Evolutionary conservation across 2,888 invertebrate species (phyloP), one percentile per base, ranked within the genome.

Genomic region (Tiphia femorata): DNA sequence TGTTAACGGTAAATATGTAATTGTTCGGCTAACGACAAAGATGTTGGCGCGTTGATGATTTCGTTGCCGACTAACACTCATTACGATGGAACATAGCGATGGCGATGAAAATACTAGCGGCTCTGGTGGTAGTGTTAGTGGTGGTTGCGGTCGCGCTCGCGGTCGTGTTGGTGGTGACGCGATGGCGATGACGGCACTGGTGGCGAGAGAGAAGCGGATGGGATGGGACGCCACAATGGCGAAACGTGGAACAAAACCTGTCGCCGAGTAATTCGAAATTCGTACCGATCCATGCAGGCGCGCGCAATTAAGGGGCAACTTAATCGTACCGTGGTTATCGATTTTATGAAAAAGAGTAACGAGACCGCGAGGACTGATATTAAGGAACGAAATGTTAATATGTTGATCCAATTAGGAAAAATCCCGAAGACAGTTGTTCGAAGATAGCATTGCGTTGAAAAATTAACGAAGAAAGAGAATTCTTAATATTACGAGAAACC

Each of bases 261-360:
- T 70, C 69, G 58, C 49, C 65, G 67, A 64, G 60, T 75, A 71
- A 74, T 75, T 74, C 67, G 70, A 75, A 75, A 75, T 75, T 72
- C 72, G 70, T 67, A 62, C 62, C 70, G 62, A 65, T 72, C 56
- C 64, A 58, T 61, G 55, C 53, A 54, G 62, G 67, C 65, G 66
- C 57, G 68, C 66, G 69, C 67, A 68, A 72, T 70, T 72, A 72
- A 68, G 70, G 62, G n/a, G 59, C 73, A 74, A 75, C 64, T 62
- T n/a, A n/a, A n/a, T 64, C 59, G 65, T 62, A 64, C 69, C 62
- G 66, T 58, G 50, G n/a, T n/a, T n/a, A 51, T 60, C 66, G 65
- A 72, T 65, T n/a, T n/a, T 67, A 50, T 56, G 56, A 51, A 59
- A 62, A 58, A 57, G 58, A 59, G 49, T 3, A 30, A 14, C 27